Base-by-base conservation (phyloP, 2,888 invertebrate species). In the Entomobrya multifasciata region DNA sequence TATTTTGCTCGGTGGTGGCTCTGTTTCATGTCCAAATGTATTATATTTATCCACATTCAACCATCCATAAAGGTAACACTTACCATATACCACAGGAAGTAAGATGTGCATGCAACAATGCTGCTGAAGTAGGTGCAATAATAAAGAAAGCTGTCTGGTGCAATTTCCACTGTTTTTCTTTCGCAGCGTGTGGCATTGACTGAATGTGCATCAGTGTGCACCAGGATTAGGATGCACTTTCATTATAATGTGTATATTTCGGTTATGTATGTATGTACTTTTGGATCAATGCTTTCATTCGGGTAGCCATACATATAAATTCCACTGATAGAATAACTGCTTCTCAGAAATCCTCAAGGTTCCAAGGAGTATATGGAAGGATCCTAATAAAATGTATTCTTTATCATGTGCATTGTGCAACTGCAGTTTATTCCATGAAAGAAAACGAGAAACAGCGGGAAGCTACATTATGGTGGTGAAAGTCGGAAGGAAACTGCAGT, bases 1-100 rank as follows among this genome's bases (percentile, higher is more conserved):
- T 36, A 8, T 44, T 30, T 11, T 65, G 17, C 17, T n/a, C 17
- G n/a, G 15, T 20, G 41, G 13, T 30, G 25, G 10, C 49, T 81
- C 81, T 81, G 81, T 70, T 81, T 72, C 72, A 72, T 81, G 81
- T 72, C 57, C 0, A 17, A 22, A 47, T 55, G 36, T 67, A 67
- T 80, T 80, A 67, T 13, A 22, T 2, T 81, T 25, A 81, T 67
- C n/a, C 70, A 41, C n/a, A 65, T 67, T 30, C 55, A 81, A 44
- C 44, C 81, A 81, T 81, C 70, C 70, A 81, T 52, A 81, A 80
- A 81, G 57, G 81, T 72, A 70, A 81, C 70, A 47, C 65, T 47
- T 49, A 22, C 20, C 17, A 52, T n/a, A n/a, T 17, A n/a, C 17
- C 13, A 1, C 55, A 15, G 76, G 13, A 36, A 36, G 1, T 25